A percentile compares a stretch with the other conserved stretches of the same genome.
These are phyloP conservation scores for Dryococelus australis DNA, from an alignment of 2,888 invertebrate species.

Conservation along the genomic window DNA sequence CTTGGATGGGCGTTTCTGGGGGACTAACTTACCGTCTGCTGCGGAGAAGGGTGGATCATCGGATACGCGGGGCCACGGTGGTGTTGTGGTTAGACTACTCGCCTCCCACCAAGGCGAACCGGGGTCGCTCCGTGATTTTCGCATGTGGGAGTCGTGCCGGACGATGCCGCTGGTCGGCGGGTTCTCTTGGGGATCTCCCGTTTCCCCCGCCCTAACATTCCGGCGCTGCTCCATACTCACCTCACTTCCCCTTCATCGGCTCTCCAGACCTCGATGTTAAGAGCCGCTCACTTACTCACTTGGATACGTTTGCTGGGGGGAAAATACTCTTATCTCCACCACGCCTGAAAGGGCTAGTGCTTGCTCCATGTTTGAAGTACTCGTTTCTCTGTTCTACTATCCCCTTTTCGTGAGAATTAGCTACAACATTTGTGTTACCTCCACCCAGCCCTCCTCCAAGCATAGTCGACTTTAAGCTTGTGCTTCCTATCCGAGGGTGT, in stretches of 20 bases:
- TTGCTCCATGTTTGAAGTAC: constrained; percentile 84
- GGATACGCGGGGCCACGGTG: constrained; percentile 54
- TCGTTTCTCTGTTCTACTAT: constrained; percentile 90
- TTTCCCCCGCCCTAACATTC: too few relatives aligned
- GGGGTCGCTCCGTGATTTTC: too few relatives aligned
- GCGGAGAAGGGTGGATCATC: constrained; percentile 81
- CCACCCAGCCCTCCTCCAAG: constrained; percentile 62
- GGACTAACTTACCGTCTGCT: too few relatives aligned
- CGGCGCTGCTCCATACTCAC: too few relatives aligned
- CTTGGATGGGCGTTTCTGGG: too few relatives aligned
- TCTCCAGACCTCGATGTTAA: too few relatives aligned
- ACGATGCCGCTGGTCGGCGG: too few relatives aligned
- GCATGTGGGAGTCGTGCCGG: too few relatives aligned
- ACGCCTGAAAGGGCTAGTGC: constrained; percentile 83
- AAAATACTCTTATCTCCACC: constrained; percentile 77
- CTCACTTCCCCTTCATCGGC: too few relatives aligned
- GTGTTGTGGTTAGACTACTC: too few relatives aligned
- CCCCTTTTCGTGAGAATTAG: constrained; percentile 62
- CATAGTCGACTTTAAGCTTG: constrained; percentile 80
- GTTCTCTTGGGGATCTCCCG: too few relatives aligned
- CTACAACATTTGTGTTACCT: constrained; percentile 59
- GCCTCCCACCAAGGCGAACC: too few relatives aligned
- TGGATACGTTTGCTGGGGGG: constrained; percentile 81
- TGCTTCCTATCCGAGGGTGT: constrained; percentile 83
- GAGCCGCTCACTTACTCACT: constrained; percentile 61